These are phyloP conservation scores for Lichenostomus cassidix DNA, from an alignment of 2,113 vertebrate genomes.

Conservation along the genomic window DNA sequence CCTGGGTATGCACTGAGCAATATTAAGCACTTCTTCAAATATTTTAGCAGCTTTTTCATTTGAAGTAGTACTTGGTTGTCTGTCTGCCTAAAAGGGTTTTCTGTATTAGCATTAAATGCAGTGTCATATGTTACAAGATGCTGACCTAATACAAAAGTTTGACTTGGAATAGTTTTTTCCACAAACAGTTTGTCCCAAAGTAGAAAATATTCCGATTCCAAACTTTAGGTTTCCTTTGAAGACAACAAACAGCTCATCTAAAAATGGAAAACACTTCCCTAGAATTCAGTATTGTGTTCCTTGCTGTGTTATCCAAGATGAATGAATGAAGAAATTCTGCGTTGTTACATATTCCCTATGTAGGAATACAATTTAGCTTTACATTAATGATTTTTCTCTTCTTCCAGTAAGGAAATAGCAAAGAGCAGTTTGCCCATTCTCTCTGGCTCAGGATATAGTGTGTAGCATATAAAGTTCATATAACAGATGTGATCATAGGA, in stretches of 20 bases:
- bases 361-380: background rate
- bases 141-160: background rate
- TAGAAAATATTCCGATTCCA: background rate
- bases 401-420: background rate
- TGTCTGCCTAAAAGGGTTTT: background rate
- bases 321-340: background rate
- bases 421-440: background rate
- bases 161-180: background rate
- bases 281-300: fast-evolving
- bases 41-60: background rate
- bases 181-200: background rate
- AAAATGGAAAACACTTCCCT: background rate
- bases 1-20: background rate
- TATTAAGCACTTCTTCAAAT: background rate
- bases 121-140: background rate
- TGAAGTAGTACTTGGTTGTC: background rate
- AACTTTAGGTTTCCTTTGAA: background rate
- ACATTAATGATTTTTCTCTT: background rate
- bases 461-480: background rate
- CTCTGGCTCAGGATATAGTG: background rate
- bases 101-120: background rate
- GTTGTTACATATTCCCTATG: background rate
- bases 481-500: background rate
- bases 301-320: background rate
- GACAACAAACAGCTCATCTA: background rate